phyloP scores from a whole-genome alignment of 1,140 invertebrate genomes.

The Monochamus saltuarius region DNA sequence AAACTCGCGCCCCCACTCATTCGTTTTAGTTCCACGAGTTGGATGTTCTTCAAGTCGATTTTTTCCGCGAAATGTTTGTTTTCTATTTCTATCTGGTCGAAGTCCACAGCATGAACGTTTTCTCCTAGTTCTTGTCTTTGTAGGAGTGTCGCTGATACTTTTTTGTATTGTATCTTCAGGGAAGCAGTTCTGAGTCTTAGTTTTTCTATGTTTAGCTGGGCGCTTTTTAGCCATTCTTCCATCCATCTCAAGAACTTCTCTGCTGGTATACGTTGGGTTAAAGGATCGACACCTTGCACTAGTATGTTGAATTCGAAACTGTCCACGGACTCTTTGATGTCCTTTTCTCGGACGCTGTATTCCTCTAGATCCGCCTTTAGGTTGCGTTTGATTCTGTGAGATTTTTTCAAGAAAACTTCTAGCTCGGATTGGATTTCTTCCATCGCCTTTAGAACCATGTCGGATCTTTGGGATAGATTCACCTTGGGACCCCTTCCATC shows the following conservation, averaged over 20 bases:
- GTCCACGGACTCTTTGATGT: constrained; percentile 39
- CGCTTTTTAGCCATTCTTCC: constrained; percentile 51
- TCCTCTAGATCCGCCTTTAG: constrained; percentile 50
- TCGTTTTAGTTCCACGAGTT: constrained; percentile 51
- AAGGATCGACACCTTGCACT: constrained; percentile 41
- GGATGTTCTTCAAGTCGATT: constrained; percentile 50
- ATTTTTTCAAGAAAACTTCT: constrained; percentile 32
- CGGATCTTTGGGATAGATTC: constrained; percentile 41
- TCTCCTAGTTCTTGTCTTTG: constrained; percentile 51
- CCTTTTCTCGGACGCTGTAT: constrained; percentile 39
- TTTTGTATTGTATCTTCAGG: constrained; percentile 43
- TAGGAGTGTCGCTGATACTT: constrained; percentile 44
- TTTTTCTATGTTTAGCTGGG: constrained; percentile 48
- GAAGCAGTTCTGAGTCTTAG: constrained; percentile 49
- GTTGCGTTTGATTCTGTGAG: constrained; percentile 33
- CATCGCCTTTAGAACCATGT: constrained; percentile 41
- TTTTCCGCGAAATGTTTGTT: constrained; percentile 50
- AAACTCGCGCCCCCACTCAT: constrained; percentile 48
- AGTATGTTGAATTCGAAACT: constrained; percentile 51
- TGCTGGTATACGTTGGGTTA: constrained; percentile 52
- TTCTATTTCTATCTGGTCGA: constrained; percentile 53
- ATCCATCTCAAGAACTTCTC: constrained; percentile 53
- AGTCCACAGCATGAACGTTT: constrained; percentile 53
- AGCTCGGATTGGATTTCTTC: constrained; percentile 38
- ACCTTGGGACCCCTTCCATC: constrained; percentile 36